phyloP scores from a whole-genome alignment of 2,113 vertebrate genomes.

The Empidonax alnorum region DNA sequence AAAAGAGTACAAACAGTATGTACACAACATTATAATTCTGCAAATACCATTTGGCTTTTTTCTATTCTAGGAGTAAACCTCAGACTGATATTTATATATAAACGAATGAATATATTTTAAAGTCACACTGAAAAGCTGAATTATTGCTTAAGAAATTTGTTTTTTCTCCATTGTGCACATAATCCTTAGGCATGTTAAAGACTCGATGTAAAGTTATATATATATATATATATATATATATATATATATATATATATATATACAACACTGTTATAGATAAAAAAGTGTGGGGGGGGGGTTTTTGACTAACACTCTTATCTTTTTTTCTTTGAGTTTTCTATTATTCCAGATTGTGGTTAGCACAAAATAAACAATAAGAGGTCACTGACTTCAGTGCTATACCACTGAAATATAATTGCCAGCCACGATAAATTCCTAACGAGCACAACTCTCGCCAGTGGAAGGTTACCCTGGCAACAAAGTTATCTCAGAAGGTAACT shows the following conservation, averaged over 20 bases:
- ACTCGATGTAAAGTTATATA: not conserved
- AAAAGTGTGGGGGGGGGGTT: not conserved
- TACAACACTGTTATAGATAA: not conserved
- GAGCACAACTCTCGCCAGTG: not conserved
- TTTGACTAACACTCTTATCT: not conserved
- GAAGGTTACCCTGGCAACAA: conserved; percentile 14
- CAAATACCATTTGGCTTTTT: not conserved
- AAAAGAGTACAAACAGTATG: not conserved
- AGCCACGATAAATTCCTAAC: conserved; percentile 35
- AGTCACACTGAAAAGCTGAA: not conserved
- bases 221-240: not conserved
- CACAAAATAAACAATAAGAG: conserved; percentile 10
- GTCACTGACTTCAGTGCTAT: not conserved
- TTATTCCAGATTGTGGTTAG: not conserved
- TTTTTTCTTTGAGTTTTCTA: not conserved
- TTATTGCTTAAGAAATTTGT: not conserved
- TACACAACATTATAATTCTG: not conserved
- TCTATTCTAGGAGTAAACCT: not conserved
- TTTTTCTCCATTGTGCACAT: not conserved
- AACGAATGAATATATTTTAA: not conserved
- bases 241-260: not conserved
- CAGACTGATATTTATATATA: not conserved
- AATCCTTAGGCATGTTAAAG: not conserved
- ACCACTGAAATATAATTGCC: conserved; percentile 19
- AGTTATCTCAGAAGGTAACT: not conserved